Base-by-base conservation (phyloP, 2,797 vertebrate species). In the Melanotaenia maccullochi region DNA sequence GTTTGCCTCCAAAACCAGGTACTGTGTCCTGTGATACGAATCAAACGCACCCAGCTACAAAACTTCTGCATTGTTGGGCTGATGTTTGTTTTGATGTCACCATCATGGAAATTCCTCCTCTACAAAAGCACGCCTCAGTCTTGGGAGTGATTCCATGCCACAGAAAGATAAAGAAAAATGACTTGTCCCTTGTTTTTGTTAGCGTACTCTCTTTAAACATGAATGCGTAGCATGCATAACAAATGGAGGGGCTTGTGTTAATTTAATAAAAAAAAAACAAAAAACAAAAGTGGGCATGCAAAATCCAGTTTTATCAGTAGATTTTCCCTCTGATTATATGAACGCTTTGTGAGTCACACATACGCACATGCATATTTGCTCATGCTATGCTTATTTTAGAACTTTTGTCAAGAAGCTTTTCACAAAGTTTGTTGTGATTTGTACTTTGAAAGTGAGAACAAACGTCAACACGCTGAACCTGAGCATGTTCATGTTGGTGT, bases 1-100 rank as follows among this genome's bases (percentile, higher is more conserved):
- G 1, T 25, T 0, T 70, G 5, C 82, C 85, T 28, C 78, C 74
- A 8, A 92, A 83, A 81, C 85, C 79, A 93, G 91, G 94, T 94
- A 88, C 32, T 11, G 25, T 2, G 5, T 35, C 24, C 6, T 25
- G 28, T 2, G 8, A 30, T 2, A 20, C 22, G 47, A 54, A 25
- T 42, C 4, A 76, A 9, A 67, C 52, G 36, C 5, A 16, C 32
- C 8, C 3, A 42, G 11, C 3, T 25, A 60, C 9, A 33, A 47
- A 56, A 11, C 20, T 18, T 52, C 52, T 58, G 35, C 33, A 51
- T 12, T 9, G 8, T 63, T 55, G 52, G 51, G 9, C 20, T n/a
- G 25, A 67, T 65, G 28, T 78, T 83, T 76, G 9, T 60, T 11
- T 5, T 60, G 12, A 66, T 1, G 0, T 18, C 44, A 62, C 16